Conservation (phyloP, 2,113 vertebrate species). For the Panurus biarmicus region DNA sequence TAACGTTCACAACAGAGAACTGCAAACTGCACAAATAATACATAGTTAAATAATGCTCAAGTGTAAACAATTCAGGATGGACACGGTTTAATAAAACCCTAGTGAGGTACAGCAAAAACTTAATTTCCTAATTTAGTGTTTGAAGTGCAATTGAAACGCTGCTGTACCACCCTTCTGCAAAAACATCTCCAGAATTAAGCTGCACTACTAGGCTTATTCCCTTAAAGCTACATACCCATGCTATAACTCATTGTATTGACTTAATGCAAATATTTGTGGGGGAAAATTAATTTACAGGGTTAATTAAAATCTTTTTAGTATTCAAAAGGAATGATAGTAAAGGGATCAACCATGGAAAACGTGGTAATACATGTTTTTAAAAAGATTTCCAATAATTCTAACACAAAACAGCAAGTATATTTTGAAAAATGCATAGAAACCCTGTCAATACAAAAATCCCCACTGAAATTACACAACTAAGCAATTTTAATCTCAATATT, state of each 20-base stretch:
- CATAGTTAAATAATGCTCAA: neutral
- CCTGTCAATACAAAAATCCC: slow-evolving; percentile 54
- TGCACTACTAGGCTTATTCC: neutral
- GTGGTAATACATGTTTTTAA: neutral
- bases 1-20: neutral
- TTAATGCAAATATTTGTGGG: slow-evolving; percentile 3
- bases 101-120: neutral
- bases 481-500: slow-evolving; percentile 27
- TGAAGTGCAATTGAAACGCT: slow-evolving; percentile 9
- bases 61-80: slow-evolving; percentile 24
- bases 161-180: neutral
- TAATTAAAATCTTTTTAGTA: slow-evolving; percentile 23
- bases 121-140: neutral
- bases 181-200: neutral
- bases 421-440: slow-evolving; percentile 61
- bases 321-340: neutral
- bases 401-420: slow-evolving; percentile 42
- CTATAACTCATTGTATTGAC: slow-evolving; percentile 22
- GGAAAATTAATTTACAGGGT: slow-evolving; percentile 36
- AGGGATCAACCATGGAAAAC: slow-evolving; percentile 6
- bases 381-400: slow-evolving; percentile 42
- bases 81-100: neutral
- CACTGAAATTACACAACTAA: slow-evolving; percentile 45
- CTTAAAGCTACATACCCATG: slow-evolving; percentile 6
- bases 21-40: neutral